These are phyloP conservation scores for Pandemis cinnamomeana DNA, from an alignment of 2,888 invertebrate genomes.

Conservation along the genomic window DNA sequence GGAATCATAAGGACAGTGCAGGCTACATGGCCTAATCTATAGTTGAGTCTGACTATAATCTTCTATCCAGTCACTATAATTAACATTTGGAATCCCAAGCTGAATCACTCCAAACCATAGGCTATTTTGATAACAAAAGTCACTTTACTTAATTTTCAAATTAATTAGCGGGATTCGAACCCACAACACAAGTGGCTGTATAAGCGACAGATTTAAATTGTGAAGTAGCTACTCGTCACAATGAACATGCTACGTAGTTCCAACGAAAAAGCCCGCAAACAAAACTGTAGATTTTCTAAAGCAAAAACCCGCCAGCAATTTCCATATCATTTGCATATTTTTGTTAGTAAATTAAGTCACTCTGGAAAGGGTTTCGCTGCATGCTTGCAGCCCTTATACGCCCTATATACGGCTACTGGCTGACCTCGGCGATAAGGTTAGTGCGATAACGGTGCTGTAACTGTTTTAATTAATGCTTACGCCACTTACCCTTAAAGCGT, in stretches of 20 bases:
- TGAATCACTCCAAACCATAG: too few species aligned
- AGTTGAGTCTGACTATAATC: too few species aligned
- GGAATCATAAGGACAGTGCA: too few species aligned
- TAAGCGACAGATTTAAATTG: neutral
- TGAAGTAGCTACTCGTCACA: neutral
- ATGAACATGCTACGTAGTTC: slow-evolving; percentile 13
- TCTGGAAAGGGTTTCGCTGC: slow-evolving; percentile 38
- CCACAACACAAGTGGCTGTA: neutral
- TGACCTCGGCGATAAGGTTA: slow-evolving; percentile 35
- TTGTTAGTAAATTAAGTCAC: slow-evolving; percentile 42
- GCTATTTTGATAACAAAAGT: too few species aligned
- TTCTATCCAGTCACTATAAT: too few species aligned
- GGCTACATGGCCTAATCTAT: too few species aligned
- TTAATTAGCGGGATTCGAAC: too few species aligned
- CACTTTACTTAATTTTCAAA: too few species aligned
- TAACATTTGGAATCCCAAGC: too few species aligned
- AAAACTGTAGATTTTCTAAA: slow-evolving; percentile 41
- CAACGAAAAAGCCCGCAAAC: slow-evolving; percentile 25
- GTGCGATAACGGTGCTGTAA: slow-evolving; percentile 27
- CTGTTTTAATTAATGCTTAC: slow-evolving; percentile 40
- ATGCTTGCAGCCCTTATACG: slow-evolving; percentile 34
- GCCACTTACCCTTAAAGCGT: slow-evolving; percentile 28
- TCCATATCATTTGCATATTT: slow-evolving; percentile 41
- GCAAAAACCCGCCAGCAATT: slow-evolving; percentile 41
- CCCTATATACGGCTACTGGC: slow-evolving; percentile 22